These are phyloP conservation scores for Rhaphigaster nebulosa DNA, from an alignment of 2,888 invertebrate species.

Conservation along the genomic window DNA sequence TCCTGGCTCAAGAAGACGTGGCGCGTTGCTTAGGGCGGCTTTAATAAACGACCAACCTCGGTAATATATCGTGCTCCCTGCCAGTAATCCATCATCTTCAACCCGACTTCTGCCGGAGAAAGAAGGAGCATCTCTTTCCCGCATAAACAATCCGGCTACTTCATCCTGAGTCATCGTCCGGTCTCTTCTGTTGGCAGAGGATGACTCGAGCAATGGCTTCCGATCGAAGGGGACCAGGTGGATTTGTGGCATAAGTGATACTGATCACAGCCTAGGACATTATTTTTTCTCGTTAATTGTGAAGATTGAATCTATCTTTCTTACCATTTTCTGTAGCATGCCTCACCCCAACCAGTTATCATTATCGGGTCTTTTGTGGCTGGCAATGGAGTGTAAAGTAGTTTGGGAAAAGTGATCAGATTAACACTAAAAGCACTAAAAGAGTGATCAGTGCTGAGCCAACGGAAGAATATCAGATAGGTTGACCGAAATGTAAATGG, in stretches of 20 bases:
- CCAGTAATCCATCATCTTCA: slow-evolving; percentile 27
- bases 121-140: slow-evolving; percentile 29
- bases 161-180: slow-evolving; percentile 26
- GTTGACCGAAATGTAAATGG: no score
- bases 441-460: no score
- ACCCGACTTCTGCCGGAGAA: slow-evolving; percentile 7
- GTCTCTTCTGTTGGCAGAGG: neutral
- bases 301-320: neutral
- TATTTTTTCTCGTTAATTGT: neutral
- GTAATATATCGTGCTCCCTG: slow-evolving; percentile 10
- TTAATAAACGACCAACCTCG: slow-evolving; percentile 35
- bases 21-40: slow-evolving; percentile 38
- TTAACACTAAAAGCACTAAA: no score
- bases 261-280: neutral
- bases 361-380: no score
- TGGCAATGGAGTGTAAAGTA: no score
- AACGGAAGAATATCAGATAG: no score
- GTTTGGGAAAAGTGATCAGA: no score
- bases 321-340: no score
- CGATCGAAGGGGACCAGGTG: neutral
- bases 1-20: neutral
- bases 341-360: no score
- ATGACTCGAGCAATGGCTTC: neutral
- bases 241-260: neutral
- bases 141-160: slow-evolving; percentile 30